phyloP scores from a whole-genome alignment of 1,140 invertebrate species.

The Drosophila pectinifera region DNA sequence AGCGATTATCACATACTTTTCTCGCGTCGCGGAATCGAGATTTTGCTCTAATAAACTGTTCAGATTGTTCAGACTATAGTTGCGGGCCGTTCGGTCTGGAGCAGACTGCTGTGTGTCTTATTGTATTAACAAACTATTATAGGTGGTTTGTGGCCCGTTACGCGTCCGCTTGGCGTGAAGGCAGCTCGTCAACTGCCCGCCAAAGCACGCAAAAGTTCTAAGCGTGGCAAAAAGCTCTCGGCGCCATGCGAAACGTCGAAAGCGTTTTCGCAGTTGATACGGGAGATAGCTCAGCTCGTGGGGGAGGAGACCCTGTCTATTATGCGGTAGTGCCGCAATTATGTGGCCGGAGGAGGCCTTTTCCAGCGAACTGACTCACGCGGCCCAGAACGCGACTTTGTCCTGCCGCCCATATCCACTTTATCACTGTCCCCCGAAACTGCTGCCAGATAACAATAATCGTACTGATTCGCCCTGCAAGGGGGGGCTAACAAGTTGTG shows the following conservation, averaged over 20 bases:
- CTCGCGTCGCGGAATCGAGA: conserved; percentile 16
- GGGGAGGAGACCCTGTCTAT: conserved; percentile 10
- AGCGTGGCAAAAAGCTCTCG: conserved; percentile 53
- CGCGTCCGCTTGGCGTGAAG: conserved; percentile 72
- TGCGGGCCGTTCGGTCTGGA: conserved; percentile 4
- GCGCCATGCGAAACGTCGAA: conserved; percentile 27
- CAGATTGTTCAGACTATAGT: conserved; percentile 1
- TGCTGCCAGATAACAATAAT: conserved; percentile 17
- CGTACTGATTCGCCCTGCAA: conserved; percentile 24
- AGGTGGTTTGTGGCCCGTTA: conserved; percentile 36
- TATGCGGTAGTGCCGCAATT: conserved; percentile 17
- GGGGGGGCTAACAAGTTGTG: conserved; percentile 26
- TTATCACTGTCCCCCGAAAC: conserved; percentile 12
- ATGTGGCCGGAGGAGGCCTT: conserved; percentile 15
- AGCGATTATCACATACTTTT: conserved; percentile 65
- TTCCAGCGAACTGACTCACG: conserved; percentile 28
- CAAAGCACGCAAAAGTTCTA: conserved; percentile 72
- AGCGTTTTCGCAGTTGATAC: conserved; percentile 27
- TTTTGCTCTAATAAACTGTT: neutral
- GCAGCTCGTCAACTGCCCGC: conserved; percentile 76
- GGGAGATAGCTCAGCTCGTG: neutral
- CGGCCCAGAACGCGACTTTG: conserved; percentile 28
- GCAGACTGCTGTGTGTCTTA: conserved; percentile 7
- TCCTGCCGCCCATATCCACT: conserved; percentile 34
- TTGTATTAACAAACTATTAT: conserved; percentile 29